Percentiles rank a stretch among this genome's conserved stretches.
Conservation (phyloP, 2,113 vertebrate species). For the Bungarus multicinctus region DNA sequence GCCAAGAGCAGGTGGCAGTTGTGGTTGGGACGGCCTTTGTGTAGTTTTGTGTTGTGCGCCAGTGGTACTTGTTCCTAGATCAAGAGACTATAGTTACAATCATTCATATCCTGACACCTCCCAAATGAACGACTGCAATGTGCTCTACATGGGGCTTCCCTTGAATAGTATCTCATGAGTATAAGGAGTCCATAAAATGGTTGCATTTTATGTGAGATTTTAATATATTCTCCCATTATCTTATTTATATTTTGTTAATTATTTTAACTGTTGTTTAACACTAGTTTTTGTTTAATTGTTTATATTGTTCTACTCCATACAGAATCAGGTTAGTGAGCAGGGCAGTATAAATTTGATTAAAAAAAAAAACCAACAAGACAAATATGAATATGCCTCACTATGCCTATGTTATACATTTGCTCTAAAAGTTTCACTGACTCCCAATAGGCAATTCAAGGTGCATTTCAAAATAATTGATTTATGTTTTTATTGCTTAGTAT, state of each 20-base stretch:
- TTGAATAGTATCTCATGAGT: neutral
- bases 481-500: too few relatives aligned
- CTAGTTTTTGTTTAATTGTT: neutral
- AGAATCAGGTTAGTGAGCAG: neutral
- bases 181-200: neutral
- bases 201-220: neutral
- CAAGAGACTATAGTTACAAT: neutral
- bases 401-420: neutral
- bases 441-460: neutral
- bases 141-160: neutral
- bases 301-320: neutral
- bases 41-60: neutral
- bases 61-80: neutral
- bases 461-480: neutral
- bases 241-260: neutral
- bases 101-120: neutral
- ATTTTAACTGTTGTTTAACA: neutral
- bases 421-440: neutral
- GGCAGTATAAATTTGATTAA: neutral
- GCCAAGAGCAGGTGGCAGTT: neutral
- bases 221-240: neutral
- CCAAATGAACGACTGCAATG: neutral
- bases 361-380: neutral
- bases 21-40: neutral
- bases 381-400: neutral